Base-by-base conservation (phyloP, 1,140 invertebrate species). In the Drosophila willistoni region DNA sequence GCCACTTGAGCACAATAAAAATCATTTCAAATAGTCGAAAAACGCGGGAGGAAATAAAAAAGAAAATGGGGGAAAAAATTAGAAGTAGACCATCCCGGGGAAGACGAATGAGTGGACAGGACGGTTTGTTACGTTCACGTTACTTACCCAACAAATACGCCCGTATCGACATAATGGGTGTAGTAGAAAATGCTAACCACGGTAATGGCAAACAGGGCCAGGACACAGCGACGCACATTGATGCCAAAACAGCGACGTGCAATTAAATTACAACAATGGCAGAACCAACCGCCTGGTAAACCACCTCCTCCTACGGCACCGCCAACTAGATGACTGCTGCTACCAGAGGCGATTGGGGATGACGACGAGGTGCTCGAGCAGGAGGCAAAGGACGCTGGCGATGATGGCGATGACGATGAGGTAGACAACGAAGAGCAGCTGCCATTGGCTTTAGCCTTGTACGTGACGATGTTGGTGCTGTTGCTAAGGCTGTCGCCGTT, bases 111-210 rank as follows among this genome's bases (percentile, higher is more conserved):
- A 9, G 7, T 7, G 14, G 13, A 44, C n/a, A 3, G 36, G 12
- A 13, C 12, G 12, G 12, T 44, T 47, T 7, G 44, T 47, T 17
- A 47, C 17, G 44, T 36, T 59, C 36, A 25, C 51, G 51, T 54
- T 71, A 91, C 93, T 94, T 86, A 95, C 95, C 95, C 95, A 44
- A 95, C 94, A 68, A 96, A 93, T n/a, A 95, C 94, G 82, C 93
- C 94, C 82, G 94, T 95, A 90, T 94, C 93, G 75, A 96, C 94
- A 82, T 96, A 95, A 91, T 95, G 94, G 25, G 95, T 95, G 92
- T 95, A 96, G 92, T 95, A 96, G 90, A 96, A 94, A 91, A 96
- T 96, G 73, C 95, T 95, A 84, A 95, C 93, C 84, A 95, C 90
- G 77, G 95, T 95, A 72, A 96, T 93, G 79, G 95, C 92, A 72